Evolutionary conservation across 2,888 invertebrate genomes (phyloP).

Genomic region (Erebia epiphron): DNA sequence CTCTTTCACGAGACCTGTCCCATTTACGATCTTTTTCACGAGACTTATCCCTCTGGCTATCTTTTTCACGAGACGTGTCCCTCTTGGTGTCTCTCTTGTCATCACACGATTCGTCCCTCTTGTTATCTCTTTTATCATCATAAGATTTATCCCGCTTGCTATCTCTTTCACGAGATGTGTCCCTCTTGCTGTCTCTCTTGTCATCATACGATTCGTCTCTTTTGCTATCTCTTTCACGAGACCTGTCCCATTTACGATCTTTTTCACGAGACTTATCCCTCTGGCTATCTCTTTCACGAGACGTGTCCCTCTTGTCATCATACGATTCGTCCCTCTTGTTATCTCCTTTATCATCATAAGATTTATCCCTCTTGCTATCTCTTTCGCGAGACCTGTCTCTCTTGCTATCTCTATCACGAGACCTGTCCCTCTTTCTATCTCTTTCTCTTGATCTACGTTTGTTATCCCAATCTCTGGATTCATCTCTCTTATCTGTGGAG

Average conservation of each 20-base stretch:
- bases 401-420: slow-evolving; percentile 17
- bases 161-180: neutral
- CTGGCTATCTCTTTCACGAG: neutral
- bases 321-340: neutral
- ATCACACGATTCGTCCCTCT: neutral
- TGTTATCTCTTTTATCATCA: neutral
- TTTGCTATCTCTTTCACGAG: slow-evolving; percentile 3
- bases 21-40: neutral
- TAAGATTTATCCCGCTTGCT: neutral
- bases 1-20: neutral
- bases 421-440: slow-evolving; percentile 37
- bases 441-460: slow-evolving; percentile 14
- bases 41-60: neutral
- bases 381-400: slow-evolving; percentile 1
- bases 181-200: slow-evolving; percentile 12
- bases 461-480: slow-evolving; percentile 36
- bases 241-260: slow-evolving; percentile 11
- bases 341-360: neutral
- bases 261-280: neutral
- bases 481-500: slow-evolving; percentile 20
- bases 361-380: neutral
- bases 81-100: too few relatives aligned
- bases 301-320: neutral
- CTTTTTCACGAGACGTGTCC: neutral
- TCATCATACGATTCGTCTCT: neutral